Evolutionary conservation across 64 coral and sea anemone species (phyloP).

Genomic region (Pachyseris speciosa): DNA sequence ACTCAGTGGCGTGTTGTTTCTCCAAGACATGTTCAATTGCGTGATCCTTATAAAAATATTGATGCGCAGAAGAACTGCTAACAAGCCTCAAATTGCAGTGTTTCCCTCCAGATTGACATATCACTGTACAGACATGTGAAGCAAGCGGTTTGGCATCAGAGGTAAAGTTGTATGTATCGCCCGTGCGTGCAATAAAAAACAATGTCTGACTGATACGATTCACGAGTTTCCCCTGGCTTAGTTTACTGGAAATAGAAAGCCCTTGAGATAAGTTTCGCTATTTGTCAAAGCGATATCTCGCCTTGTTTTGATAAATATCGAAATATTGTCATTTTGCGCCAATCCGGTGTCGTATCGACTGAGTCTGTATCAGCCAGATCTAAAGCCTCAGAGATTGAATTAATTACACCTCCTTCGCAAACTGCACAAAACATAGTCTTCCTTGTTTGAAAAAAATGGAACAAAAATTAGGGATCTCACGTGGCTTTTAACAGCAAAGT

Average conservation of each 20-base stretch:
- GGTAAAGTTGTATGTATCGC: not conserved
- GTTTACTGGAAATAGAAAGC: slow-evolving; percentile 50
- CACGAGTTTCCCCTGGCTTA: slow-evolving; percentile 19
- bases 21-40: slow-evolving; percentile 32
- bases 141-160: not conserved
- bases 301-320: slow-evolving; percentile 56
- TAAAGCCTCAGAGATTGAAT: slow-evolving; percentile 19
- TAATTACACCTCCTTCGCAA: not conserved
- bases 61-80: not conserved
- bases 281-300: slow-evolving; percentile 44
- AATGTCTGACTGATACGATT: slow-evolving; percentile 18
- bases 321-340: slow-evolving; percentile 33
- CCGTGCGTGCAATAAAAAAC: slow-evolving; percentile 21
- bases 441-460: no score
- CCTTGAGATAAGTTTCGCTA: slow-evolving; percentile 48
- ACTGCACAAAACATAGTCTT: not conserved
- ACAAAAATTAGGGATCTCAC: no score
- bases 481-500: no score
- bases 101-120: slow-evolving; percentile 14
- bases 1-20: not conserved
- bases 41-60: not conserved
- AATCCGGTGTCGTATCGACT: slow-evolving; percentile 15
- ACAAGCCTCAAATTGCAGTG: not conserved
- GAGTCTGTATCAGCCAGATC: slow-evolving; percentile 11
- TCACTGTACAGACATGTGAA: not conserved